Percentiles rank a stretch among this genome's conserved stretches.
These are phyloP conservation scores for Phortica magna DNA, from an alignment of 2,888 invertebrate species.

Conservation along the genomic window DNA sequence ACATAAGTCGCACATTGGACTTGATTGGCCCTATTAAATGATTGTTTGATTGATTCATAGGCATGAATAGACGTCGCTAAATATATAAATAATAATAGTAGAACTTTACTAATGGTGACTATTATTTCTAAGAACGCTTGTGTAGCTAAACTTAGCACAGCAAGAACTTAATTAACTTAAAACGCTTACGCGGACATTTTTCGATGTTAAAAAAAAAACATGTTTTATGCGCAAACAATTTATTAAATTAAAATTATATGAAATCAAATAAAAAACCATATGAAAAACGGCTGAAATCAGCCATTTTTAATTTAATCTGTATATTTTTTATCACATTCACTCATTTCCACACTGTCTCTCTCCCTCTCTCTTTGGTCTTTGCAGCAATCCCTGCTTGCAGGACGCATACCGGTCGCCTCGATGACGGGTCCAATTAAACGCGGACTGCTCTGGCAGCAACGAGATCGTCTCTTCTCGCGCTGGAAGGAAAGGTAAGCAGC, in stretches of 20 bases:
- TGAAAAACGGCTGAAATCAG: conserved; percentile 2
- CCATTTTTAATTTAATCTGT: conserved; percentile 56
- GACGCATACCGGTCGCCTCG: conserved; percentile 78
- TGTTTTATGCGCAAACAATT: not conserved
- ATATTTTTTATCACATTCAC: conserved; percentile 18
- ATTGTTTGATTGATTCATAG: too few relatives aligned
- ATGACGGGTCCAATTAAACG: conserved; percentile 82
- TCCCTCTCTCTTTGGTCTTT: not conserved
- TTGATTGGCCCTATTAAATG: too few relatives aligned
- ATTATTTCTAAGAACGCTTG: too few relatives aligned
- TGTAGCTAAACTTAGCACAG: too few relatives aligned
- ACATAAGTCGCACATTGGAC: too few relatives aligned
- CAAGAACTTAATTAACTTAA: too few relatives aligned
- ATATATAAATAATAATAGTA: too few relatives aligned
- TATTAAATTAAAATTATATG: conserved; percentile 13
- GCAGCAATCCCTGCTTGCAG: conserved; percentile 77
- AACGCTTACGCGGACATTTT: too few relatives aligned
- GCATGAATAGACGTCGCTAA: too few relatives aligned
- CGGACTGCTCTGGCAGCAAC: conserved; percentile 83
- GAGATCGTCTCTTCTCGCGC: conserved; percentile 82
- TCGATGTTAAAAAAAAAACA: not conserved
- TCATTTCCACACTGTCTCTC: not conserved
- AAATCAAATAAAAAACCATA: not conserved
- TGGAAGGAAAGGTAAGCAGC: conserved; percentile 81
- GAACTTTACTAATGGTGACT: too few relatives aligned